phyloP scores from a whole-genome alignment of 2,797 vertebrate species.

The Cryptoblepharus egeriae region DNA sequence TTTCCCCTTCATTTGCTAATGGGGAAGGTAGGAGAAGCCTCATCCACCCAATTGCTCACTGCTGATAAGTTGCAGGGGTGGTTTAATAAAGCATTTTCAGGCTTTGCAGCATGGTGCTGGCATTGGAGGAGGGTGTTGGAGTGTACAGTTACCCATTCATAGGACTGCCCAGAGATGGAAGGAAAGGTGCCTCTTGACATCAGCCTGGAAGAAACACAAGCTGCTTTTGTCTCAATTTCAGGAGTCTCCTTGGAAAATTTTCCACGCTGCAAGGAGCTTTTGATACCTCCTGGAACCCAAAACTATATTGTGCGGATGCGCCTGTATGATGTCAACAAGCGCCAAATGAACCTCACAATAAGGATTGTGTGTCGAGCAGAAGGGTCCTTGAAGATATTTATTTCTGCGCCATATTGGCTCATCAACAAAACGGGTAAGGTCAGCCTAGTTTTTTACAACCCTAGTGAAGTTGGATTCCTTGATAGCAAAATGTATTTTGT shows the following conservation, averaged over 20 bases:
- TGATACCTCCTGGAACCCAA: conserved; percentile 95
- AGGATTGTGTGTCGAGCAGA: conserved; percentile 91
- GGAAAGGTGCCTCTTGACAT: neutral
- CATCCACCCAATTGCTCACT: no score
- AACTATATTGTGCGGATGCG: conserved; percentile 97
- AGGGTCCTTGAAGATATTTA: conserved; percentile 92
- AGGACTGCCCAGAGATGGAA: neutral
- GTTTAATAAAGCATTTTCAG: no score
- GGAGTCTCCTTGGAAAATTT: conserved; percentile 94
- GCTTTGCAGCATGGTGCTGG: no score
- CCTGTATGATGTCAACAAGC: conserved; percentile 88
- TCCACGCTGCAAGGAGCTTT: conserved; percentile 90
- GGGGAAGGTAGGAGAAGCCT: no score
- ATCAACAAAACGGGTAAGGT: conserved; percentile 93
- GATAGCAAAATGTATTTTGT: neutral
- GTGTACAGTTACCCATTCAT: no score
- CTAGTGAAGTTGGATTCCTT: neutral
- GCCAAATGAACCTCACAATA: conserved; percentile 91
- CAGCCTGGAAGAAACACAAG: neutral
- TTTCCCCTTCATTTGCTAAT: no score
- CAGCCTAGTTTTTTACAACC: neutral
- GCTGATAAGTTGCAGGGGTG: no score
- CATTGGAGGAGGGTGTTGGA: no score
- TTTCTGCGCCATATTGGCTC: conserved; percentile 95
- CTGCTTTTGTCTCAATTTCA: conserved; percentile 52